phyloP scores from a whole-genome alignment of 2,888 invertebrate species.

The Thelaira solivaga region DNA sequence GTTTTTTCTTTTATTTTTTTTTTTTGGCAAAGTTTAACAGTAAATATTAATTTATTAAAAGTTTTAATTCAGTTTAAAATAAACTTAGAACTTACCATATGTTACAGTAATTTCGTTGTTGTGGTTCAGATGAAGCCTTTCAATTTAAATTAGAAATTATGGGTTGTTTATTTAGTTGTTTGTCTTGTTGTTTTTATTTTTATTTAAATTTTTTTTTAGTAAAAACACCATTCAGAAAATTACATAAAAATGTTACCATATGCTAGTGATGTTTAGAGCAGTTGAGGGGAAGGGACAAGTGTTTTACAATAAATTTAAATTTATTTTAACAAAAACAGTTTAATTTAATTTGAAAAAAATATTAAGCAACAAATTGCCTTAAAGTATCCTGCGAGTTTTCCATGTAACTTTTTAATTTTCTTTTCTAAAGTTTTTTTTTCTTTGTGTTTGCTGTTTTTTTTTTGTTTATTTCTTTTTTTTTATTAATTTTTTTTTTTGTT shows the following conservation, averaged over 20 bases:
- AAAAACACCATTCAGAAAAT: neutral
- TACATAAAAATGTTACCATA: slow-evolving; percentile 36
- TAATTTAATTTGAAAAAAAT: too few relatives aligned
- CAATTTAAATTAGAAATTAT: too few relatives aligned
- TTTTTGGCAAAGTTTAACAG: too few relatives aligned
- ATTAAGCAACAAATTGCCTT: neutral
- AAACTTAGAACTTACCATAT: slow-evolving; percentile 55
- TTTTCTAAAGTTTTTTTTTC: slow-evolving; percentile 17
- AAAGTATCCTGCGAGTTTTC: slow-evolving; percentile 51
- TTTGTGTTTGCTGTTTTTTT: neutral
- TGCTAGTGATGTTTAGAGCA: slow-evolving; percentile 20
- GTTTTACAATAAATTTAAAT: too few relatives aligned
- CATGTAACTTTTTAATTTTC: too few relatives aligned
- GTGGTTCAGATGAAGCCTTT: neutral
- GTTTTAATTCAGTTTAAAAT: neutral
- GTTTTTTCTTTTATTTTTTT: too few relatives aligned
- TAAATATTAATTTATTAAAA: neutral
- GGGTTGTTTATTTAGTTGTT: neutral
- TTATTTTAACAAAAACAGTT: too few relatives aligned
- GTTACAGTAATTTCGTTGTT: slow-evolving; percentile 24
- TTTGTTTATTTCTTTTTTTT: slow-evolving; percentile 12
- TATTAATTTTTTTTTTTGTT: neutral
- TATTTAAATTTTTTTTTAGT: too few relatives aligned
- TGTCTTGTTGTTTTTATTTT: neutral
- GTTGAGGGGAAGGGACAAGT: too few relatives aligned